Base-by-base conservation (phyloP, 2,113 vertebrate species). In the Tylochromis polylepis region DNA sequence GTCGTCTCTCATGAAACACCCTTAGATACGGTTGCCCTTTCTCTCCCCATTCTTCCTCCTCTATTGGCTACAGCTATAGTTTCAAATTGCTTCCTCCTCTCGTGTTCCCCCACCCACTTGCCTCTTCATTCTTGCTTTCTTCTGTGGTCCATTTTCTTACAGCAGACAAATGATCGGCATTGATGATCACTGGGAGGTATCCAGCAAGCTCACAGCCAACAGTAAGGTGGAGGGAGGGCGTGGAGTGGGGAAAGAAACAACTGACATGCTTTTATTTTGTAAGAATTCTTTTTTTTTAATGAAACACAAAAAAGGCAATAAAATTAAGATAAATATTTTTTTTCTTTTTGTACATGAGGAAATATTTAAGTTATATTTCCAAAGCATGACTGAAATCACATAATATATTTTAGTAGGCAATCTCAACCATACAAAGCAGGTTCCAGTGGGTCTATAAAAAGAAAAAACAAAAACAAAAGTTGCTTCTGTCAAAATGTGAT, bases 261-360 rank as follows among this genome's bases (percentile, higher is more conserved):
- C 22, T 3, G 55, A 75, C 16, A 82, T 56, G 11, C 29, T 56
- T 67, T 86, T 79, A 29, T 87, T 94, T 86, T 85, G 85, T 93
- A 95, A 94, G 90, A 94, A 93, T 94, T 75, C 87, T 95, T 81
- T 83, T 82, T 77, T 94, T 95, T 97, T 96, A 96, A 95, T 96
- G 88, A 96, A 97, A 96, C 95, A 95, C 94, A 95, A 96, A 95
- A 67, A 96, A 95, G 94, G 94, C 95, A 96, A 96, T 97, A 96
- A 97, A 96, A 96, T 97, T 96, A 97, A 96, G 96, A 96, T 97
- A 97, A 97, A 97, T 96, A 97, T 93, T 94, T 95, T 93, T 95
- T 95, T 91, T 94, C 93, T 92, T 93, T 95, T 95, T 95, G 91
- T 96, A 95, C 95, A 96, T 77, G 89, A 89, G 93, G 94, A 96